Percentiles rank a stretch among this genome's conserved stretches.
These are phyloP conservation scores for Atopsyche davidsoni DNA, from an alignment of 1,140 invertebrate genomes.

Conservation along the genomic window DNA sequence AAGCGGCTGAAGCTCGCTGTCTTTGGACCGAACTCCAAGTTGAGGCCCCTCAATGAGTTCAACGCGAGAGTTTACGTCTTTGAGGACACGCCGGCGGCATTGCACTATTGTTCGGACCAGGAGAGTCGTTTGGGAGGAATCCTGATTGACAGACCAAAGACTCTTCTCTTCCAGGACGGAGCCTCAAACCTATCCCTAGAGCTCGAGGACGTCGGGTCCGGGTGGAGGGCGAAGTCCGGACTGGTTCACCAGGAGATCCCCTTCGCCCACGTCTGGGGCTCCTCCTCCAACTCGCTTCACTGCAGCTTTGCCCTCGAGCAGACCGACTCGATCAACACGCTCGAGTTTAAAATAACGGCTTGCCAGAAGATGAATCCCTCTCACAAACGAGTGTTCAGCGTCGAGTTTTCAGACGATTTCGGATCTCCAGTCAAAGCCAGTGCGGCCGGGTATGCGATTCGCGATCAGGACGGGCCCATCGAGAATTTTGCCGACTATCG, in stretches of 20 bases:
- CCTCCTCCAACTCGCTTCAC: constrained; percentile 67
- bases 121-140: constrained; percentile 78
- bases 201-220: constrained; percentile 47
- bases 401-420: constrained; percentile 43
- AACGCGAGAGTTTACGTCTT: constrained; percentile 83
- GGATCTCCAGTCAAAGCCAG: constrained; percentile 24
- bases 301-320: constrained; percentile 80
- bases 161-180: constrained; percentile 81
- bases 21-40: constrained; percentile 60
- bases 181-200: constrained; percentile 75
- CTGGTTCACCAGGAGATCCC: constrained; percentile 85
- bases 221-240: constrained; percentile 78
- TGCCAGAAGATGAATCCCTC: constrained; percentile 47
- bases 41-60: constrained; percentile 61
- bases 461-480: constrained; percentile 24
- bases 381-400: constrained; percentile 43
- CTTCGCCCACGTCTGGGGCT: constrained; percentile 84
- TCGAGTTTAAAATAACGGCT: constrained; percentile 42
- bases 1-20: constrained; percentile 81
- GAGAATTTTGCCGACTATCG: constrained; percentile 25
- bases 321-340: constrained; percentile 46
- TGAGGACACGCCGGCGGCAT: constrained; percentile 83
- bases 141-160: constrained; percentile 81
- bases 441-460: constrained; percentile 21
- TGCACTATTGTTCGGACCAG: constrained; percentile 69